Conservation (phyloP, 2,888 invertebrate genomes). For the Physocephala rufipes region DNA sequence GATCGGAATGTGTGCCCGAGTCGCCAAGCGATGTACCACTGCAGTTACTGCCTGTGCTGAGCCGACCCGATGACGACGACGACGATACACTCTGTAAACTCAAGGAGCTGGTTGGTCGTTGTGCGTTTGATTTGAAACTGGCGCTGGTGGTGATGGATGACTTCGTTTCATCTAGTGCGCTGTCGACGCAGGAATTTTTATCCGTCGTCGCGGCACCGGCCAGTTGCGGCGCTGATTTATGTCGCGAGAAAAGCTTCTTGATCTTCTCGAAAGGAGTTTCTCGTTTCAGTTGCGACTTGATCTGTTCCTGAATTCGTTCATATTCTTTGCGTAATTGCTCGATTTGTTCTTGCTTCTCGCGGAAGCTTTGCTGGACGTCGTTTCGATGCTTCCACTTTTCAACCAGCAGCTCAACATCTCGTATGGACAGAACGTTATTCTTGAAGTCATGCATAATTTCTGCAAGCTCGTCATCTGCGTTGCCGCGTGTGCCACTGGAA, state of each 20-base stretch:
- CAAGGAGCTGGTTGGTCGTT: slow-evolving; percentile 74
- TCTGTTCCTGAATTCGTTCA: slow-evolving; percentile 81
- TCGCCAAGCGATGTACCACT: slow-evolving; percentile 85
- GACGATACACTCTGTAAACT: slow-evolving; percentile 75
- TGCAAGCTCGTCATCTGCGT: slow-evolving; percentile 77
- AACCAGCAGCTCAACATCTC: slow-evolving; percentile 85
- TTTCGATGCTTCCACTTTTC: slow-evolving; percentile 88
- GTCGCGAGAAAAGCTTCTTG: slow-evolving; percentile 77
- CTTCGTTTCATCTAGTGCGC: slow-evolving; percentile 61
- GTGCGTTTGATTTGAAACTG: slow-evolving; percentile 59
- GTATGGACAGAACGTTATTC: slow-evolving; percentile 85
- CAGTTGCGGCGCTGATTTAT: slow-evolving; percentile 66
- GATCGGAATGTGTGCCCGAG: slow-evolving; percentile 86
- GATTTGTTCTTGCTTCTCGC: slow-evolving; percentile 85
- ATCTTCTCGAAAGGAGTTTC: slow-evolving; percentile 84
- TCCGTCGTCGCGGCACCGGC: slow-evolving; percentile 46
- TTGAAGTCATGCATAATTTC: slow-evolving; percentile 91
- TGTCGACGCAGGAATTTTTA: slow-evolving; percentile 52
- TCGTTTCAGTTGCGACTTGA: slow-evolving; percentile 79
- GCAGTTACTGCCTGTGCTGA: slow-evolving; percentile 78
- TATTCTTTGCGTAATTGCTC: slow-evolving; percentile 83
- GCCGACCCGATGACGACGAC: slow-evolving; percentile 80
- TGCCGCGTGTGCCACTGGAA: slow-evolving; percentile 57
- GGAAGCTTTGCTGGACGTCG: slow-evolving; percentile 85
- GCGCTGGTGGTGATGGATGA: slow-evolving; percentile 62